Percentiles rank a stretch among this genome's conserved stretches.
phyloP scores from a whole-genome alignment of 2,113 vertebrate genomes.

The Oreotragus oreotragus region DNA sequence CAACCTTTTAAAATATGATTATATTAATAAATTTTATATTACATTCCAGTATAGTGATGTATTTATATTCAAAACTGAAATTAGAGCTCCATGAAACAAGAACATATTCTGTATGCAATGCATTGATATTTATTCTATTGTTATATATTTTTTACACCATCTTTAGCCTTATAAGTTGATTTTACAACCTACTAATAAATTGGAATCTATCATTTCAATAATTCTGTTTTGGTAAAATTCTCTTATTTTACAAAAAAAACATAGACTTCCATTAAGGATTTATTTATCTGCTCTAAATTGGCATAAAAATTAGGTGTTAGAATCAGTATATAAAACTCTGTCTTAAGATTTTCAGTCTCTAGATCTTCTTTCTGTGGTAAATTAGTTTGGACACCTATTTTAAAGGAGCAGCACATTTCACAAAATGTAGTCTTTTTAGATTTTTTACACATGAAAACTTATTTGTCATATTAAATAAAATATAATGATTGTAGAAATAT shows the following conservation, averaged over 20 bases:
- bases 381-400: neutral
- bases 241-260: neutral
- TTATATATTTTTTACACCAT: neutral
- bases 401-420: neutral
- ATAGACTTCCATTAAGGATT: neutral
- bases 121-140: neutral
- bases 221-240: neutral
- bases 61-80: conserved; percentile 13
- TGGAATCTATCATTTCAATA: neutral
- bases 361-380: neutral
- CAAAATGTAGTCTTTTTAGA: neutral
- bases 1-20: neutral
- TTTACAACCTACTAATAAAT: neutral
- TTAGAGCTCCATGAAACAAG: neutral
- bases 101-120: neutral
- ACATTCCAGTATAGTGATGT: neutral
- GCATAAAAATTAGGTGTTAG: neutral
- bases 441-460: neutral
- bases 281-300: neutral
- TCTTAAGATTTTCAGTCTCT: neutral
- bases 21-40: neutral
- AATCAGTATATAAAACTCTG: neutral
- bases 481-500: neutral
- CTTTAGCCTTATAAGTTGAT: neutral
- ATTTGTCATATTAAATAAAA: neutral